Conservation (phyloP, 64 coral and sea anemone genomes). For the Actinia equina region DNA sequence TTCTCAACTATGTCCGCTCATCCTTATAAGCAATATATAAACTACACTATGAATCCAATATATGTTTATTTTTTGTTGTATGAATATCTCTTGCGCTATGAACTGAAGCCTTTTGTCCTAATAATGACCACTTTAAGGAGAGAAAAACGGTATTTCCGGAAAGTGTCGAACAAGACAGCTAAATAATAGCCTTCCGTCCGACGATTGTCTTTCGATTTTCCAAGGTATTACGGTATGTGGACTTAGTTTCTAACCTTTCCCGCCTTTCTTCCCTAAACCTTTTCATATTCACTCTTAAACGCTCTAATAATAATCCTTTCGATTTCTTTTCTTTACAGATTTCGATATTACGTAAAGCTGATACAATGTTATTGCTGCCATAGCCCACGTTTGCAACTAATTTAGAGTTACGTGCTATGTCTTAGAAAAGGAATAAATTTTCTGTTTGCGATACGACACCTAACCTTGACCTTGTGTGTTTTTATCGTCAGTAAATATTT, state of each 20-base stretch:
- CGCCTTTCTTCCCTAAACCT: neutral
- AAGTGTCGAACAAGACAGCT: neutral
- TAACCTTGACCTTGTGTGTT: slow-evolving; percentile 3
- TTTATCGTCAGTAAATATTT: neutral
- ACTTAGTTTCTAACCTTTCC: neutral
- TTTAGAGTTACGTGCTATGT: neutral
- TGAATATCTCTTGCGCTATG: neutral
- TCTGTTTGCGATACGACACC: neutral
- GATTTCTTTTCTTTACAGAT: neutral
- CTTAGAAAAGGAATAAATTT: neutral
- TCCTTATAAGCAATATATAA: neutral
- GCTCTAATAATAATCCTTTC: neutral
- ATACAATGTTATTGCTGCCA: neutral
- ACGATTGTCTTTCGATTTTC: neutral
- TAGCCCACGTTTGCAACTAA: neutral
- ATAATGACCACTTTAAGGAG: neutral
- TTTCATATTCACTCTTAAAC: neutral
- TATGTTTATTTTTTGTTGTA: neutral
- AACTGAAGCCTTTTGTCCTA: neutral
- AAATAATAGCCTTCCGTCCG: neutral
- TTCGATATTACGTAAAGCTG: neutral
- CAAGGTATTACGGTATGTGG: neutral
- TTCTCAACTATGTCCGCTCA: neutral
- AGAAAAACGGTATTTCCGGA: neutral
- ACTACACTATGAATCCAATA: neutral